Conservation (phyloP, 2,113 vertebrate species). For the Ophiodon elongatus region DNA sequence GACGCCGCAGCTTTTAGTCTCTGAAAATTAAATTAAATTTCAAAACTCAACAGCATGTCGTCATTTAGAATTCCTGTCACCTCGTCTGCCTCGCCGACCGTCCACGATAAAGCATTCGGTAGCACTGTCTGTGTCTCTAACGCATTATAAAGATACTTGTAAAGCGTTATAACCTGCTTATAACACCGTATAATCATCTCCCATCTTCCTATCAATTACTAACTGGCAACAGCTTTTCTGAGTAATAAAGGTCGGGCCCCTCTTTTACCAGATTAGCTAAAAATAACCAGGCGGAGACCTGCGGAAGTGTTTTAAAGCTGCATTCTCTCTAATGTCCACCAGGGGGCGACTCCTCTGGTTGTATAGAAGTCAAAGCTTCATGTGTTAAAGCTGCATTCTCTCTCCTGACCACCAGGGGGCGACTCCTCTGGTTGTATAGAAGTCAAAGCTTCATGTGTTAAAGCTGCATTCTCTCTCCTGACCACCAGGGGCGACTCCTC, state of each 20-base stretch:
- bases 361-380: not conserved
- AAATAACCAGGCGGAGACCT: no score
- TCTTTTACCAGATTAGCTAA: no score
- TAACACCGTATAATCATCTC: no score
- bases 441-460: not conserved
- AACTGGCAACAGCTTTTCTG: no score
- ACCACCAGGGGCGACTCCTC: not conserved
- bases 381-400: not conserved
- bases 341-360: not conserved
- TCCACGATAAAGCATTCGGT: not conserved
- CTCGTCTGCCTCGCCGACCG: not conserved
- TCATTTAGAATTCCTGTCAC: not conserved
- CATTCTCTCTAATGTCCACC: not conserved
- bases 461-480: not conserved
- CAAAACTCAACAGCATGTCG: not conserved
- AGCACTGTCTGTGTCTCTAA: no score
- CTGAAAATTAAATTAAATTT: constrained; percentile 1
- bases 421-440: not conserved
- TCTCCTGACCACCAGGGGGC: not conserved
- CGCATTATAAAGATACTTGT: no score
- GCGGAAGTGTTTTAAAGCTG: no score
- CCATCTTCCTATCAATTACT: no score
- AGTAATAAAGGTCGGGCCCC: no score
- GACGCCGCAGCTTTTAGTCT: not conserved
- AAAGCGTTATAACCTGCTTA: no score